A percentile compares a stretch with the other conserved stretches of the same genome.
Conservation (phyloP, 2,113 vertebrate genomes). For the Azemiops feae region DNA sequence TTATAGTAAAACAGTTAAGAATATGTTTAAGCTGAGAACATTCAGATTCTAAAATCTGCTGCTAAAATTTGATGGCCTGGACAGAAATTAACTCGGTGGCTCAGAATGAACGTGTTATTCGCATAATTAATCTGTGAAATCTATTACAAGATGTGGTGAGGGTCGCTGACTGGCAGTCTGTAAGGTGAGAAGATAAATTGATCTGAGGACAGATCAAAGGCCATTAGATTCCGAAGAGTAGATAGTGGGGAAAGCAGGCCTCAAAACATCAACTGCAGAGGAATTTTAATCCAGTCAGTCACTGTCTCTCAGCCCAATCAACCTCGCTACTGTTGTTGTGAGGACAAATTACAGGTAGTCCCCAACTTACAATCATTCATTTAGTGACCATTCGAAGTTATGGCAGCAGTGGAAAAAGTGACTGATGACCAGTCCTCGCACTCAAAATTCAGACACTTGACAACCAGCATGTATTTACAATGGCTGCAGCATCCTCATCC, state of each 20-base stretch:
- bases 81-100: background rate
- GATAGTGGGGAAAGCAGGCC: background rate
- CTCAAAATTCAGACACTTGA: background rate
- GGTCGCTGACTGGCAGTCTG: background rate
- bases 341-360: background rate
- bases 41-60: background rate
- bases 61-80: background rate
- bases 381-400: background rate
- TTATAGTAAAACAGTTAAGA: background rate
- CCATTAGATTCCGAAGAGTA: background rate
- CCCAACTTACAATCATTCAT: background rate
- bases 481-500: background rate
- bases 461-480: background rate
- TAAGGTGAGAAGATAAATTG: background rate
- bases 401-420: background rate
- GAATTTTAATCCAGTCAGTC: background rate
- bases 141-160: background rate
- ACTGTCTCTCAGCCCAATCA: background rate
- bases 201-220: background rate
- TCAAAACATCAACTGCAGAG: background rate
- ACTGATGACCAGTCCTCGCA: background rate
- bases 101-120: background rate
- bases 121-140: background rate
- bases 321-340: background rate
- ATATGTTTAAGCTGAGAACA: background rate